Evolutionary conservation across 1,140 invertebrate species (phyloP), one percentile per base, ranked within the genome.

Genomic region (Drosophila setifemur): DNA sequence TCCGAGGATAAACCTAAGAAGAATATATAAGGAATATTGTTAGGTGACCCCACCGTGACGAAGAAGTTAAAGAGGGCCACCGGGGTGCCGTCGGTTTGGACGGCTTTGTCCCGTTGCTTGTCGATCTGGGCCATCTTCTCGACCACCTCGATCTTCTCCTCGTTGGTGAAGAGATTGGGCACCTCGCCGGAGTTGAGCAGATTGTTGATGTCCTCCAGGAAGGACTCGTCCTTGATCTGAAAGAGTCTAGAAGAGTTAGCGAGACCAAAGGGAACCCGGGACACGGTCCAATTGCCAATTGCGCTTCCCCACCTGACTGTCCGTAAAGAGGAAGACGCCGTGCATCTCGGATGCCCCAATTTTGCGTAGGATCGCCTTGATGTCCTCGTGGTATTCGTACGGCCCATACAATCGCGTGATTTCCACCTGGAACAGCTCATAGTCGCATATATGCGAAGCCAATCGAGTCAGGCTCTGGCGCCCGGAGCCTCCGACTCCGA

Each of bases 121-220:
- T 99, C 98, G 35, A 98, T 93, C 89, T 95, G 92, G 81, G 95
- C 92, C 97, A 99, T 99, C 91, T 97, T 98, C 78, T 99, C 97
- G 90, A 96, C 97, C 14, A 99, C 94, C 87, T 98, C 97, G 9
- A 94, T 93, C 90, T 97, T 97, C 88, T 99, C 98, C 74, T 99
- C 97, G 1, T 93, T 91, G 9, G 93, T 93, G 83, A 97, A 99
- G 44, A 99, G 93, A 91, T 98, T 98, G 0, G 97, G 97, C 0
- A 98, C 94, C 93, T 99, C 97, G 18, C 97, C 98, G 5, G 96
- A 95, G 91, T 98, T 98, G 9, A 99, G 91, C 88, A 99, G 93
- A 91, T 98, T 98, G 85, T 96, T 98, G 0, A 99, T 94, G 85
- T 98, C 97, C 91, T 99, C 97, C 31, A 98, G 90, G 89, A 98